Percentiles rank a stretch among this genome's conserved stretches.
These are phyloP conservation scores for Pandemis heparana DNA, from an alignment of 2,888 invertebrate species.

Conservation along the genomic window DNA sequence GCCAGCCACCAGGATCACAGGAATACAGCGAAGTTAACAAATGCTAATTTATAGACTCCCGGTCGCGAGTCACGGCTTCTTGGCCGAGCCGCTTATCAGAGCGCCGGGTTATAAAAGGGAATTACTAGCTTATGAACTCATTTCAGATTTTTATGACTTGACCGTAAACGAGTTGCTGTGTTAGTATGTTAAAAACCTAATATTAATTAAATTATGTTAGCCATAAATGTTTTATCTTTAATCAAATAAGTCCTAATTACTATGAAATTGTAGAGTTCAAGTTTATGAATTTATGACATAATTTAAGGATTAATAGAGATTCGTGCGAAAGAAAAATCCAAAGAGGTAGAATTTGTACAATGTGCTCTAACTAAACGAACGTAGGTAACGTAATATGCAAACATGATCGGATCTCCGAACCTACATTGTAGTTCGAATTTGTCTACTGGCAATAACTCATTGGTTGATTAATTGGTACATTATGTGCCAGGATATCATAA, in stretches of 20 bases:
- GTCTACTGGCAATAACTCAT: background rate
- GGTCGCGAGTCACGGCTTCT: conserved; percentile 48
- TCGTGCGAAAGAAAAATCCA: too few species aligned
- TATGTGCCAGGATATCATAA: conserved; percentile 4
- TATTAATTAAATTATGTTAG: background rate
- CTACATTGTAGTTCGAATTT: too few species aligned
- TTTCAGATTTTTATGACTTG: conserved; percentile 29
- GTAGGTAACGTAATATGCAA: too few species aligned
- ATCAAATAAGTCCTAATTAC: too few species aligned
- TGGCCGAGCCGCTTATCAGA: conserved; percentile 49
- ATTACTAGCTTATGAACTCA: conserved; percentile 46
- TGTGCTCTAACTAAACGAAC: too few species aligned
- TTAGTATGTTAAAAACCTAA: conserved; percentile 14
- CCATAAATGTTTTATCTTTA: background rate
- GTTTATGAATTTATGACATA: too few species aligned
- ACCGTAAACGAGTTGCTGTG: conserved; percentile 7
- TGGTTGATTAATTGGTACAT: background rate
- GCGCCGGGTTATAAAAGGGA: conserved; percentile 39
- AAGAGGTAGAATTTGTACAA: too few species aligned
- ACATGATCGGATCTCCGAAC: too few species aligned
- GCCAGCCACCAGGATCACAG: conserved; percentile 10
- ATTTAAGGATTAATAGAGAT: too few species aligned
- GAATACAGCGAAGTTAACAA: conserved; percentile 43
- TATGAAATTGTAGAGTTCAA: too few species aligned
- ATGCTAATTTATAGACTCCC: conserved; percentile 50